Base-by-base conservation (phyloP, 2,113 vertebrate genomes). In the Solenodon paradoxus region DNA sequence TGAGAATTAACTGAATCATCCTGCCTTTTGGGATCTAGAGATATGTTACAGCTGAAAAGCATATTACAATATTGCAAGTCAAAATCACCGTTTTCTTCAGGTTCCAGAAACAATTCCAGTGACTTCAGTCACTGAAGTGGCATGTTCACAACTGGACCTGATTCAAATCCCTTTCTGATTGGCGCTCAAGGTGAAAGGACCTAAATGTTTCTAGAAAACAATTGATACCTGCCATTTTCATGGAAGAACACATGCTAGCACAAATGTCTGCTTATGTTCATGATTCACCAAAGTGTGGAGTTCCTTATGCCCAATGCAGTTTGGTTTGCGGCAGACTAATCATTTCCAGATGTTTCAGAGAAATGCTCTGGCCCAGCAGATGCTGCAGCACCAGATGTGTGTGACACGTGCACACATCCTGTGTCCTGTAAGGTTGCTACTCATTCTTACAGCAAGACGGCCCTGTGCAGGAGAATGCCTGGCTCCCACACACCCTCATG, bases 311-410 rank as follows among this genome's bases (percentile, higher is more conserved):
- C 78, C 93, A 77, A 94, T 59, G 77, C 17, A 35, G 88, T 95
- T 95, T 75, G 35, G 57, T 74, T 96, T 96, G 61, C 95, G 75
- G 51, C 86, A 95, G 35, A 80, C 88, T 95, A 97, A 97, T 87
- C 47, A 55, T 74, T 95, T 79, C 98, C 98, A 97, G 98, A 97
- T 97, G 95, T 92, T 96, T 51, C 66, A 72, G 13, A 24, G 88
- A 83, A 95, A 90, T 28, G 42, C 59, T 92, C 97, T 96, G 38
- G 57, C 95, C 20, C 47, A 69, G 80, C 95, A 96, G 95, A 91
- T 28, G 2, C 24, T 64, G 87, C 35, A 86, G 61, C 95, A 91
- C 74, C 95, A 90, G 47, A 95, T 90, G 94, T 95, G 72, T 90
- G 83, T 47, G 30, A 53, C 88, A 40, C 40, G 68, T 24, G 63